Evolutionary conservation across 2,797 vertebrate genomes (phyloP), one percentile per base, ranked within the genome.

Genomic region (Pitangus sulphuratus): DNA sequence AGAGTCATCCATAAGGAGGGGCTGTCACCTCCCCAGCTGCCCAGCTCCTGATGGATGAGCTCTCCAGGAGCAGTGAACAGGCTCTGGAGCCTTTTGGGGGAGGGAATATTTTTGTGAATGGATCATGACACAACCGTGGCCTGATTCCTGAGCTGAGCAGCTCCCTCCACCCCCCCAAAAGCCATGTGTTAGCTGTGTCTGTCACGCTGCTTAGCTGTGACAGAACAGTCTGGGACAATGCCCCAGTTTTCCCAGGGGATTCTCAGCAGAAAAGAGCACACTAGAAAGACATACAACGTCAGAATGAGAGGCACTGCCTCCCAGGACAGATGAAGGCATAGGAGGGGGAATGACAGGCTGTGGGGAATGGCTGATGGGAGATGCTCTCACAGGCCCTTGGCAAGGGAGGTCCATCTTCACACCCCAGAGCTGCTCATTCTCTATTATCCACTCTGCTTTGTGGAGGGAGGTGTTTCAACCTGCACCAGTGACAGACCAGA

Each of bases 161-260:
- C 82, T 93, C 84, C 42, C 71, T 57, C 89, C 89, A 44, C 86
- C 66, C 56, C 78, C 48, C 20, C 37, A 45, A 37, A 56, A 91
- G 84, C 94, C 94, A 85, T 74, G 95, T 95, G 93, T 70, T 79
- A 64, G 84, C 93, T 87, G 71, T 0, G 84, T 65, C 90, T 95
- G 89, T 83, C 95, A 78, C 17, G 3, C 86, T 40, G 87, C 88
- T 60, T 17, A 74, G 89, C 92, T 93, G 88, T 80, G 92, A 90
- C 89, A 85, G 64, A 22, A 44, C 89, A 61, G 92, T 89, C 96
- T 93, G 93, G 90, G 92, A 89, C 85, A 77, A 79, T 15, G 12
- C 47, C 71, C 70, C 47, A 11, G 76, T 75, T 71, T 80, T 89
- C 94, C 89, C 18, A 2, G 60, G 80, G 81, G 93, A 90, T 51